Base-by-base conservation (phyloP, 1,140 invertebrate species). In the Polyergus mexicanus region DNA sequence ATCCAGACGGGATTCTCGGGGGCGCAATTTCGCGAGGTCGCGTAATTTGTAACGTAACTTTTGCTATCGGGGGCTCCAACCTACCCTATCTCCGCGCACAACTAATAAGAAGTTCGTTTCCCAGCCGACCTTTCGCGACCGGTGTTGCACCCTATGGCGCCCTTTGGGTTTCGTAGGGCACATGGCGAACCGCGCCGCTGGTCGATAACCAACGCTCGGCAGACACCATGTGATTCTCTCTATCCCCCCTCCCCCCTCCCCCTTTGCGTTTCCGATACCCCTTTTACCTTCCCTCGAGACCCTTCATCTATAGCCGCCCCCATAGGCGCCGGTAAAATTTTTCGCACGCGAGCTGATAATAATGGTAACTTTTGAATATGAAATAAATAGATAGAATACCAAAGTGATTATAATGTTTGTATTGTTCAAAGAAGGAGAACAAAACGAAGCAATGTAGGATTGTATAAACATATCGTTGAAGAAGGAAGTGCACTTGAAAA, bases 221-320 rank as follows among this genome's bases (percentile, higher is more conserved):
- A 83, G 84, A 89, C 77, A 89, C 88, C 84, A 77, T 76, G 84
- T 69, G 84, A 81, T 58, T 71, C n/a, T 74, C n/a, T 60, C 25
- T 78, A 25, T 0, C 7, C 28, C 51, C 3, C 22, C 44, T 19
- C n/a, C n/a, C n/a, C n/a, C n/a, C n/a, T n/a, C 28, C 51, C 3
- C 22, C 44, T 19, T 35, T 63, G 22, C 78, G 6, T 19, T 72
- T 72, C 72, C 69, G 66, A 71, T 58, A 54, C 32, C 65, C 66
- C 65, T 56, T 51, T 38, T 72, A 28, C 51, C 38, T 71, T 32
- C 68, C 68, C 54, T 74, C 68, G 38, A 72, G 71, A 60, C 41
- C 38, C 38, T 41, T 72, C 60, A 60, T 38, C 47, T 38, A 66
- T 25, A 35, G 66, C 25, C 35, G 38, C 47, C 7, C 7, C 54